phyloP scores from a whole-genome alignment of 2,113 vertebrate species.

The Daphoenositta chrysoptera region DNA sequence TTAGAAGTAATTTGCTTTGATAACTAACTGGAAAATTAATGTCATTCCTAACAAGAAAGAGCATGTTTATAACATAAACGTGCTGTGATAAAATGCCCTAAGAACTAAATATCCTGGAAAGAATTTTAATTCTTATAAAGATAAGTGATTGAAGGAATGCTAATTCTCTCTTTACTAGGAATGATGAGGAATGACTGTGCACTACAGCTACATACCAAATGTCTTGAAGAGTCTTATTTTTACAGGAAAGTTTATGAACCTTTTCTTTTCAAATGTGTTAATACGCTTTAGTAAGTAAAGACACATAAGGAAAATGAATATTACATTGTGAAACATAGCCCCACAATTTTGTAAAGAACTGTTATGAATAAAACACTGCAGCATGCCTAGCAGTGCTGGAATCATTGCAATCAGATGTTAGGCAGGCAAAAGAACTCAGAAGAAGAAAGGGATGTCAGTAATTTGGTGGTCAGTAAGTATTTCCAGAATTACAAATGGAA shows the following conservation, averaged over 20 bases:
- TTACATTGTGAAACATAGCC: background rate
- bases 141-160: slow-evolving; percentile 64
- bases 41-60: slow-evolving; percentile 63
- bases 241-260: background rate
- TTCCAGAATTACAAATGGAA: background rate
- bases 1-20: slow-evolving; percentile 35
- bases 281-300: background rate
- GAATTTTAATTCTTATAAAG: slow-evolving; percentile 69
- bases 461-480: background rate
- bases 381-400: background rate
- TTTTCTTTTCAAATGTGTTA: background rate
- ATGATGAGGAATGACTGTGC: slow-evolving; percentile 27
- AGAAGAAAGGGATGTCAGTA: background rate
- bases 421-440: background rate
- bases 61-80: slow-evolving; percentile 56
- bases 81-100: slow-evolving; percentile 60
- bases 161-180: slow-evolving; percentile 57
- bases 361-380: background rate
- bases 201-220: background rate
- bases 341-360: background rate
- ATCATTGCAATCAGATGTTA: background rate
- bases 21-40: slow-evolving; percentile 49
- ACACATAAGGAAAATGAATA: background rate
- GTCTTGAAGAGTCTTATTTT: background rate
- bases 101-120: slow-evolving; percentile 67